A percentile compares a stretch with the other conserved stretches of the same genome.
Evolutionary conservation across 2,113 vertebrate species (phyloP).

Genomic region (Ivindomyrus marchei): DNA sequence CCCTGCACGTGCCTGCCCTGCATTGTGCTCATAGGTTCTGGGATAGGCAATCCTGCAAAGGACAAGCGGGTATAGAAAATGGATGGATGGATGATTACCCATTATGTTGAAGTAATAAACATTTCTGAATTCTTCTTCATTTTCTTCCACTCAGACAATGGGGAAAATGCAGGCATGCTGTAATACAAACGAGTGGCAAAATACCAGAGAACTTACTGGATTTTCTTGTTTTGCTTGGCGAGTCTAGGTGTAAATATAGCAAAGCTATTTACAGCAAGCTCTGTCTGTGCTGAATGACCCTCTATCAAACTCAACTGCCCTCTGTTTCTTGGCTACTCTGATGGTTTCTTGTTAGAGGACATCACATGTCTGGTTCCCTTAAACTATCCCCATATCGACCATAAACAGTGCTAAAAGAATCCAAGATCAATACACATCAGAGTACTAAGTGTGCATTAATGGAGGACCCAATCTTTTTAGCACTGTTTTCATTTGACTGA

Average conservation of each 20-base stretch:
- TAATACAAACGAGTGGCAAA: background rate
- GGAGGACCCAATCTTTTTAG: background rate
- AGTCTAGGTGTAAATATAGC: background rate
- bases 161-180: background rate
- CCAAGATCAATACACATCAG: conserved; percentile 13
- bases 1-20: background rate
- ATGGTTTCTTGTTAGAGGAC: background rate
- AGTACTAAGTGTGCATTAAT: conserved; percentile 13
- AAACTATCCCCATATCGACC: background rate
- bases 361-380: background rate
- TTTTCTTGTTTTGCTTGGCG: background rate
- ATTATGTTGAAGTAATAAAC: background rate
- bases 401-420: background rate
- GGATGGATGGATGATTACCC: background rate
- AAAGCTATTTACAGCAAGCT: background rate
- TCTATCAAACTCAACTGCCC: background rate
- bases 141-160: background rate
- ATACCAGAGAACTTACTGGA: background rate
- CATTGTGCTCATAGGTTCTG: background rate
- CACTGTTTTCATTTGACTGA: background rate
- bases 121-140: background rate
- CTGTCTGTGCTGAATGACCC: background rate
- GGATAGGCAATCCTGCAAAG: background rate
- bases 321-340: conserved; percentile 2
- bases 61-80: background rate